Evolutionary conservation across 2,888 invertebrate genomes (phyloP).

Genomic region (Drosophila antonietae): DNA sequence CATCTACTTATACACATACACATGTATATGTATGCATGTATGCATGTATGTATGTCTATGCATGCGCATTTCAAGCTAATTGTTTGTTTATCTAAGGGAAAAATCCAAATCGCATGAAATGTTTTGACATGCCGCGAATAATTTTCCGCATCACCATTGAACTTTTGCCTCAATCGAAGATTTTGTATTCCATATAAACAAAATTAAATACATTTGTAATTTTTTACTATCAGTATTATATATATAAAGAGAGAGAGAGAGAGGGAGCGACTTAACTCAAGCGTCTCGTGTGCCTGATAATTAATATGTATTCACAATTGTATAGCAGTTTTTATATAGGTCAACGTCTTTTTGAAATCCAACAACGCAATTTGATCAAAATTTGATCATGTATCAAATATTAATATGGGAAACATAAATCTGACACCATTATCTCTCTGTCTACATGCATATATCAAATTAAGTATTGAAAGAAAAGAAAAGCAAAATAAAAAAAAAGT

Average conservation of each 20-base stretch:
- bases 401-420: constrained; percentile 40
- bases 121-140: constrained; percentile 64
- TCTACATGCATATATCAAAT: constrained; percentile 9
- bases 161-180: constrained; percentile 42
- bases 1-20: constrained; percentile 13
- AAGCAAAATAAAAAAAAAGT: neutral
- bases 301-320: constrained; percentile 32
- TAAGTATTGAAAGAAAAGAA: constrained; percentile 19
- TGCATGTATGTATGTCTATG: constrained; percentile 4
- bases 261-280: constrained; percentile 16
- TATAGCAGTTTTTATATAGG: constrained; percentile 46
- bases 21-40: neutral
- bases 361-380: constrained; percentile 51
- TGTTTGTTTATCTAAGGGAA: constrained; percentile 65
- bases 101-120: constrained; percentile 59
- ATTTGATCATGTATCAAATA: constrained; percentile 22
- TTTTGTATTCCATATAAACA: constrained; percentile 22
- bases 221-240: constrained; percentile 17
- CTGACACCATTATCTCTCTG: constrained; percentile 51
- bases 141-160: constrained; percentile 60
- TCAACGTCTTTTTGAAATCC: constrained; percentile 37
- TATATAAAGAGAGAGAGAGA: no score
- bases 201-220: constrained; percentile 8
- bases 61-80: constrained; percentile 67
- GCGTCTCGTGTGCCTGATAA: constrained; percentile 40